A percentile compares a stretch with the other conserved stretches of the same genome.
Conservation (phyloP, 2,888 invertebrate genomes). For the Meloe dianella region DNA sequence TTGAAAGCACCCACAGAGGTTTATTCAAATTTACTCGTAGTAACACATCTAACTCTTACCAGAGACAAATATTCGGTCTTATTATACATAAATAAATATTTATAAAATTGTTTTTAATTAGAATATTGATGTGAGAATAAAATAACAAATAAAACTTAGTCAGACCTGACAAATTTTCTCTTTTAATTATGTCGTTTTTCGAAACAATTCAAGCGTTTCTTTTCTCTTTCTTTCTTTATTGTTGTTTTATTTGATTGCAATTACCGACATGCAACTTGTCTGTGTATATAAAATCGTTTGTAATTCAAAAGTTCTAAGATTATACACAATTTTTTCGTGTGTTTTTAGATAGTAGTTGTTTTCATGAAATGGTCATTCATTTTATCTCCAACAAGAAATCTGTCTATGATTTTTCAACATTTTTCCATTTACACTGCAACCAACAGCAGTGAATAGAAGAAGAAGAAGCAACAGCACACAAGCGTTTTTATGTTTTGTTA, state of each 20-base stretch:
- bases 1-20: not conserved
- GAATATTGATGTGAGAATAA: not conserved
- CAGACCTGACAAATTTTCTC: not conserved
- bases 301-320: not conserved
- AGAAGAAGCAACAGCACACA: not conserved
- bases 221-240: not conserved
- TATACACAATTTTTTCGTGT: too few species aligned
- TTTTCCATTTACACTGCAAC: not conserved
- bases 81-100: conserved; percentile 2
- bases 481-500: not conserved
- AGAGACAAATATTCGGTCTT: not conserved
- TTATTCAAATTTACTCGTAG: conserved; percentile 1
- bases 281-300: not conserved
- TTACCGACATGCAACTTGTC: conserved; percentile 36
- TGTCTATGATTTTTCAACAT: not conserved
- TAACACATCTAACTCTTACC: not conserved
- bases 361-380: conserved; percentile 12
- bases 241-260: conserved; percentile 36
- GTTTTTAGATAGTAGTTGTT: too few species aligned
- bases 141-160: not conserved
- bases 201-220: not conserved
- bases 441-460: not conserved
- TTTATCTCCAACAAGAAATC: conserved; percentile 1
- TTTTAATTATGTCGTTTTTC: not conserved
- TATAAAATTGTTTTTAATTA: not conserved